Evolutionary conservation across 2,797 vertebrate species (phyloP).

Genomic region (Botia kubotai): DNA sequence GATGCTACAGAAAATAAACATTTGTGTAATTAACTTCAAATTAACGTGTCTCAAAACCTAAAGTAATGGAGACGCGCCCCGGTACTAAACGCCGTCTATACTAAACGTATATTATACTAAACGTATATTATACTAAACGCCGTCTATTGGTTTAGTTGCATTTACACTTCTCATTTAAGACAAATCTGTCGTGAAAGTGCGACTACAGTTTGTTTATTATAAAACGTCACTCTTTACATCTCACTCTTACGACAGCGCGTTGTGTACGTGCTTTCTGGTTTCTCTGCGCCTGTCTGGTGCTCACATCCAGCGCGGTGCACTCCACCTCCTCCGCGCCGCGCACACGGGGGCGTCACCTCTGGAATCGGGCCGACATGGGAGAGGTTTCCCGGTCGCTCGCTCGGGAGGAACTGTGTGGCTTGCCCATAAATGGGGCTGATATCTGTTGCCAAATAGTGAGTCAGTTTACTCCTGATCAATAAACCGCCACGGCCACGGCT

Average conservation of each 20-base stretch:
- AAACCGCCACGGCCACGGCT: neutral
- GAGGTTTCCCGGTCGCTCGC: conserved; percentile 76
- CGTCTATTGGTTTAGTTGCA: neutral
- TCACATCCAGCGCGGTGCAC: neutral
- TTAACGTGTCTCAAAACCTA: too few species aligned
- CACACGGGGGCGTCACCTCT: conserved; percentile 58
- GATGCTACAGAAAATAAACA: too few species aligned
- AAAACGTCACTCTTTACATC: neutral
- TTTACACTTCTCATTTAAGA: neutral
- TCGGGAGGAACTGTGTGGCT: conserved; percentile 71
- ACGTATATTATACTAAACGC: too few species aligned
- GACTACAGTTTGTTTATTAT: neutral
- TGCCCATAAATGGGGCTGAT: conserved; percentile 77
- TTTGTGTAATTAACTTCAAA: too few species aligned
- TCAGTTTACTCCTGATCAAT: conserved; percentile 62
- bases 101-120: too few species aligned
- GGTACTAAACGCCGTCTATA: neutral
- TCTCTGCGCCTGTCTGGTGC: neutral
- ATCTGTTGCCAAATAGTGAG: conserved; percentile 64
- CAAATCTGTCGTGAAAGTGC: neutral
- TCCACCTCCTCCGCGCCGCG: conserved; percentile 60
- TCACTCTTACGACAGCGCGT: conserved; percentile 8
- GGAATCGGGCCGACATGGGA: conserved; percentile 75
- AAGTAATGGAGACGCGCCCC: too few species aligned
- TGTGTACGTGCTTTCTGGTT: neutral